phyloP scores from a whole-genome alignment of 1,140 invertebrate genomes.

The Armadillidium nasatum region DNA sequence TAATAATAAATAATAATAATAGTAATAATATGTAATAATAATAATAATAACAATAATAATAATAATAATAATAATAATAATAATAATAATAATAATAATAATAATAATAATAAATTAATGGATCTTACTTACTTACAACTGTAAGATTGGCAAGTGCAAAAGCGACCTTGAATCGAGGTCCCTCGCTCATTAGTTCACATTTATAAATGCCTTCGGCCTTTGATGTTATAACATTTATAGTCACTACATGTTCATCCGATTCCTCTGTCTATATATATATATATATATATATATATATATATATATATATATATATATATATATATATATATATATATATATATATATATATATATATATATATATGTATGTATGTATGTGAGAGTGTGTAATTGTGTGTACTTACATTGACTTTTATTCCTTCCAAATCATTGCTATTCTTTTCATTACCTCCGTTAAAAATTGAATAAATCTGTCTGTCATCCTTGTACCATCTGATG shows the following conservation, averaged over 20 bases:
- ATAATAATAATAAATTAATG: too few relatives aligned
- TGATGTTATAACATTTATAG: not conserved
- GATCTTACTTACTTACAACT: not conserved
- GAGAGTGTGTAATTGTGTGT: too few relatives aligned
- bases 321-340: too few relatives aligned
- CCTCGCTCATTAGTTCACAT: not conserved
- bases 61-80: too few relatives aligned
- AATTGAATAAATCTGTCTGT: not conserved
- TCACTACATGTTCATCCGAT: not conserved
- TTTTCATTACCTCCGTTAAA: not conserved
- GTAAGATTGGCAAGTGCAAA: not conserved
- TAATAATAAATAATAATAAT: too few relatives aligned
- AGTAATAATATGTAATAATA: too few relatives aligned
- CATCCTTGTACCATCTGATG: not conserved
- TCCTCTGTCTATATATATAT: not conserved
- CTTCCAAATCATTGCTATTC: not conserved
- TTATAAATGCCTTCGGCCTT: not conserved
- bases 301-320: too few relatives aligned
- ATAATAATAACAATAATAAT: too few relatives aligned
- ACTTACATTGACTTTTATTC: not conserved
- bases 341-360: too few relatives aligned
- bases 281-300: too few relatives aligned
- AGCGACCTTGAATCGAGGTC: not conserved
- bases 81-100: too few relatives aligned
- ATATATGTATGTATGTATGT: too few relatives aligned